A percentile compares a stretch with the other conserved stretches of the same genome.
Evolutionary conservation across 2,797 vertebrate species (phyloP).

Genomic region (Apogon talboti): DNA sequence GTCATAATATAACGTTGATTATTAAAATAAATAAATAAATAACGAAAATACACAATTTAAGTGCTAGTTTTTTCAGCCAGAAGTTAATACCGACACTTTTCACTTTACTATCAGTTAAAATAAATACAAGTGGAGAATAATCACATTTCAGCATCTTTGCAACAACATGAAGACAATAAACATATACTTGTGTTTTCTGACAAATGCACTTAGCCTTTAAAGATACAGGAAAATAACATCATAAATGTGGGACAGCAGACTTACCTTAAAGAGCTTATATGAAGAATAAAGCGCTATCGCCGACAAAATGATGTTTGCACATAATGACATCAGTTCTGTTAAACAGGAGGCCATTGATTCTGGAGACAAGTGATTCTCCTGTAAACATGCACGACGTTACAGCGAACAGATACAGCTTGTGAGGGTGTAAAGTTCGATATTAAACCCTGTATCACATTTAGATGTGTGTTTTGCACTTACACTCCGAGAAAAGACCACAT

Average conservation of each 20-base stretch:
- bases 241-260: no score
- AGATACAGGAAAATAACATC: neutral
- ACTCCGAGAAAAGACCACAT: neutral
- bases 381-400: slow-evolving; percentile 1
- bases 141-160: neutral
- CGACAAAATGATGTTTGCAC: slow-evolving; percentile 60
- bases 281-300: slow-evolving; percentile 70
- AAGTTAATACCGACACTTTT: no score
- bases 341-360: slow-evolving; percentile 70
- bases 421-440: no score
- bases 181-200: no score
- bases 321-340: slow-evolving; percentile 46
- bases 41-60: no score
- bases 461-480: no score
- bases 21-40: no score
- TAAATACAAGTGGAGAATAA: neutral
- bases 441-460: no score
- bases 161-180: no score
- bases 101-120: neutral
- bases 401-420: neutral
- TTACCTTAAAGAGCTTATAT: slow-evolving; percentile 81
- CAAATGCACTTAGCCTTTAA: neutral
- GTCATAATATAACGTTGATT: no score
- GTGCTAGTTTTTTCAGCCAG: no score
- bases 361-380: neutral